Conservation (phyloP, 2,797 vertebrate species). For the Coracias cyanogaster region DNA sequence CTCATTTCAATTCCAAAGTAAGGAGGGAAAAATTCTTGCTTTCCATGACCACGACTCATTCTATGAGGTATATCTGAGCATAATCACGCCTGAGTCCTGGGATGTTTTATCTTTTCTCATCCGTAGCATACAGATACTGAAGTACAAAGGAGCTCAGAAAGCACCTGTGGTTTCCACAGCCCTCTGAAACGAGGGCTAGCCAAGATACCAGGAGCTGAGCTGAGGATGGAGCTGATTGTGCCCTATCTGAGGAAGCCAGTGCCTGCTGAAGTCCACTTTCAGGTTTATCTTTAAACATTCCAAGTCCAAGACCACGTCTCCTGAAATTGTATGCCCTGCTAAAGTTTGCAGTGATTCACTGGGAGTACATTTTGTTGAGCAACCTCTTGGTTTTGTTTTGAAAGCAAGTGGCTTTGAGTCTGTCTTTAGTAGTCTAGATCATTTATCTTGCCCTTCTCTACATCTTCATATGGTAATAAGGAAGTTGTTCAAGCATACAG, state of each 20-base stretch:
- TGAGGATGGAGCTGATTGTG: neutral
- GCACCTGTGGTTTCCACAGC: slow-evolving; percentile 5
- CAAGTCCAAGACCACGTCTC: neutral
- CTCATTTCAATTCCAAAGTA: slow-evolving; percentile 1
- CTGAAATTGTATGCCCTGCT: neutral
- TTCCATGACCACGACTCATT: neutral
- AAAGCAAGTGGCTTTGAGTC: slow-evolving; percentile 32
- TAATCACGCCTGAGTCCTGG: neutral
- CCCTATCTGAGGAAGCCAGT: neutral
- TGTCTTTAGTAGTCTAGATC: neutral
- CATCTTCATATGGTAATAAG: neutral
- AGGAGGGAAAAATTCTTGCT: neutral
- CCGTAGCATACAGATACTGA: neutral
- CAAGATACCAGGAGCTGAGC: neutral
- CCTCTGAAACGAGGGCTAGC: neutral
- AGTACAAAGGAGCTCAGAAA: slow-evolving; percentile 35
- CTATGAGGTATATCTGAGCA: neutral
- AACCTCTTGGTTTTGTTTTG: slow-evolving; percentile 40
- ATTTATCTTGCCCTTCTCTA: slow-evolving; percentile 24
- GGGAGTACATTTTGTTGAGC: slow-evolving; percentile 24
- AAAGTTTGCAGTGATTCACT: slow-evolving; percentile 33
- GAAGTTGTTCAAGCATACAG: slow-evolving; percentile 8
- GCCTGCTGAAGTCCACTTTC: neutral
- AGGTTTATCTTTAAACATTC: neutral
- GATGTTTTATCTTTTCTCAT: neutral